Base-by-base conservation (phyloP, 2,113 vertebrate genomes). In the Thalassoma bifasciatum region DNA sequence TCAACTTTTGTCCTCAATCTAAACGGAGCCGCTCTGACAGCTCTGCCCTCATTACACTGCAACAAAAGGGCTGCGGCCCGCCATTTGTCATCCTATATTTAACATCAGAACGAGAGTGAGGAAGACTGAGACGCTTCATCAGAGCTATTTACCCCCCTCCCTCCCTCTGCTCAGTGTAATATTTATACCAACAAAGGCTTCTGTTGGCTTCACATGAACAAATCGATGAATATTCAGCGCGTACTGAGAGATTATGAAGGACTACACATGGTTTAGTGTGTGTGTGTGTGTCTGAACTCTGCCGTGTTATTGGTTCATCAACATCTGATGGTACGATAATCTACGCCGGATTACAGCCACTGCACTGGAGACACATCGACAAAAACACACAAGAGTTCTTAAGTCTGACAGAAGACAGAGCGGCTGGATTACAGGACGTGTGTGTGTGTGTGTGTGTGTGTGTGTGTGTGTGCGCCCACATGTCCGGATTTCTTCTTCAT, bases 1-100 rank as follows among this genome's bases (percentile, higher is more conserved):
- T 81, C 84, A 82, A 90, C 78, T 90, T 86, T 84, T 84, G 85
- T 91, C 86, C 88, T 89, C 75, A 63, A 58, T 83, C 79, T 77
- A 38, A 83, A 58, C 46, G 60, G 44, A 2, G 52, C 68, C 23
- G 81, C 75, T 72, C 74, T 10, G 75, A 83, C 69, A 60, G 79
- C 74, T 75, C 65, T 83, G 86, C 58, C 76, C 84, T 87, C 83
- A 84, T 86, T 88, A 84, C 19, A 2, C 69, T 21, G 56, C 61
- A 40, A 87, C 79, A 84, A 89, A 88, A 72, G 77, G 56, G 34
- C 68, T 16, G 34, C 40, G 44, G 8, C 58, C 75, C 24, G 10
- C 24, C 58, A 50, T 86, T 66, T 73, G 59, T 66, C 47, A 12
- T 73, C 75, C 68, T 58, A 64, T 67, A 74, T 79, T 74, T 77